These are phyloP conservation scores for Hemiprocne comata DNA, from an alignment of 2,113 vertebrate species.

Conservation along the genomic window DNA sequence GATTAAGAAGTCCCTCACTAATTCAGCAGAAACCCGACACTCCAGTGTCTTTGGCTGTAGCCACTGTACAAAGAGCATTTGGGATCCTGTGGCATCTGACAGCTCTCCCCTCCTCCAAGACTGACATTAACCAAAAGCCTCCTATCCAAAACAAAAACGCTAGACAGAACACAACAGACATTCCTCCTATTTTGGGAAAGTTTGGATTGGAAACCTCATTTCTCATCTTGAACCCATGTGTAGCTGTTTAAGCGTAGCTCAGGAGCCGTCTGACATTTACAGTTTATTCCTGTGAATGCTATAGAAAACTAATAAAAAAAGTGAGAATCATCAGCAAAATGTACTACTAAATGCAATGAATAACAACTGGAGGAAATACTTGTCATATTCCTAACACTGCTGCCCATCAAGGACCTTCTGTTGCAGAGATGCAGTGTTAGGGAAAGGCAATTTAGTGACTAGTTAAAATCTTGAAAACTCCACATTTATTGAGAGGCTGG, in stretches of 20 bases:
- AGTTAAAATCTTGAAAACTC: not conserved
- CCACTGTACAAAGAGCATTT: not conserved
- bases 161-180: conserved; percentile 12
- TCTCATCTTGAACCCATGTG: conserved; percentile 48
- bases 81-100: conserved; percentile 2
- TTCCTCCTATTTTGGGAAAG: conserved; percentile 36
- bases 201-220: conserved; percentile 2
- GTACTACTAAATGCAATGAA: not conserved
- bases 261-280: conserved; percentile 31
- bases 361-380: not conserved
- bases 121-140: conserved; percentile 26
- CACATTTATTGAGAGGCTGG: not conserved
- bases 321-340: not conserved
- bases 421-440: not conserved
- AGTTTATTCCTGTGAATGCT: not conserved
- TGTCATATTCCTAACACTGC: not conserved
- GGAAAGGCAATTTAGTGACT: not conserved
- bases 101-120: not conserved
- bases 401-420: not conserved
- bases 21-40: not conserved
- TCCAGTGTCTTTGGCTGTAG: not conserved
- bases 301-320: conserved; percentile 9
- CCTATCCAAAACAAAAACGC: not conserved
- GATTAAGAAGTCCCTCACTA: not conserved
- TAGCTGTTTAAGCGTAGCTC: not conserved